These are phyloP conservation scores for Scaptomyza hsui DNA, from an alignment of 1,140 invertebrate genomes.

Conservation along the genomic window DNA sequence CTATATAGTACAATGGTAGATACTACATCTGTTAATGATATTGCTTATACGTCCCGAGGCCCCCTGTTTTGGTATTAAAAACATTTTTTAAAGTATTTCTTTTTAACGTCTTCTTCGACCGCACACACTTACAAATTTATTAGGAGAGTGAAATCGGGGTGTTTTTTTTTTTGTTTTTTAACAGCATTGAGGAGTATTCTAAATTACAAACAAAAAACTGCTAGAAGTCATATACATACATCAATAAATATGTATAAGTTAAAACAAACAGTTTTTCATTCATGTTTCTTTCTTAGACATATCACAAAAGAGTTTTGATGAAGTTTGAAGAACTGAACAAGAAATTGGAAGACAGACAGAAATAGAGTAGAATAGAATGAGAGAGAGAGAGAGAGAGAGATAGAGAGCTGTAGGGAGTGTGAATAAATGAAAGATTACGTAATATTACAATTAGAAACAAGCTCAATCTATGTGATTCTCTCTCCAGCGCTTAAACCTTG, in stretches of 20 bases:
- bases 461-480: constrained; percentile 67
- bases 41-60: constrained; percentile 67
- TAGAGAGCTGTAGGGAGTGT: neutral
- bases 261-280: constrained; percentile 20
- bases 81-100: constrained; percentile 22
- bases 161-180: neutral
- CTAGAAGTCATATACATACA: constrained; percentile 4
- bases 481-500: constrained; percentile 84
- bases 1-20: constrained; percentile 32
- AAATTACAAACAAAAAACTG: constrained; percentile 63
- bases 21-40: constrained; percentile 26
- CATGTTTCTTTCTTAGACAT: constrained; percentile 64
- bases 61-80: constrained; percentile 45
- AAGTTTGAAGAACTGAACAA: constrained; percentile 41
- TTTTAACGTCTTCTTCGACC: constrained; percentile 58
- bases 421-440: constrained; percentile 31
- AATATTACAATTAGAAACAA: constrained; percentile 53
- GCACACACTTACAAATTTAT: constrained; percentile 69
- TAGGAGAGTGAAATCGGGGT: constrained; percentile 31
- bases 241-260: constrained; percentile 5
- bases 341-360: constrained; percentile 5
- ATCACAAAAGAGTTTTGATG: constrained; percentile 79
- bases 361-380: neutral
- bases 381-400: constrained; percentile 5
- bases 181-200: constrained; percentile 55